Conservation (phyloP, 2,113 vertebrate species). For the Cheirogaleus medius region DNA sequence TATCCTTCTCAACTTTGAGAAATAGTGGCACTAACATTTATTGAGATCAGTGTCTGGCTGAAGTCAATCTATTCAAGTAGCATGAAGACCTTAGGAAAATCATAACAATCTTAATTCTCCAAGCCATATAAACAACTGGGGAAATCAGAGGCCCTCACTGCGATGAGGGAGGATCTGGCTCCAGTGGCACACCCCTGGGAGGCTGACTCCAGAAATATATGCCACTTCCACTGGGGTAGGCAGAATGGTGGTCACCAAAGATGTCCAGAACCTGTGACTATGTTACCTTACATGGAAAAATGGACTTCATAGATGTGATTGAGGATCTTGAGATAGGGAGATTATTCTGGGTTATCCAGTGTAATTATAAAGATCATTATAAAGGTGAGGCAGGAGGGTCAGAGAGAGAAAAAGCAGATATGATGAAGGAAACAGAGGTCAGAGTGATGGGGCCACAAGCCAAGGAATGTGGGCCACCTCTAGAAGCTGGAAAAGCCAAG, state of each 20-base stretch:
- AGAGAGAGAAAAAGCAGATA: not conserved
- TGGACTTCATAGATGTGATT: not conserved
- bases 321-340: not conserved
- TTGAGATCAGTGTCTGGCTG: not conserved
- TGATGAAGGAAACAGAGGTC: not conserved
- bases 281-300: not conserved
- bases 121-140: not conserved
- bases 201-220: not conserved
- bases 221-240: not conserved
- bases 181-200: too few species aligned
- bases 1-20: not conserved
- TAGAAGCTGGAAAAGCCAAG: not conserved
- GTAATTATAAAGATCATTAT: not conserved
- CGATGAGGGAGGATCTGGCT: too few species aligned
- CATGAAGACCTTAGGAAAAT: not conserved
- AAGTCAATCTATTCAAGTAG: not conserved
- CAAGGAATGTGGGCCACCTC: not conserved
- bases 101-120: not conserved
- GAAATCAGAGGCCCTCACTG: accelerated
- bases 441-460: not conserved
- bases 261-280: not conserved
- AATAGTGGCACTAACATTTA: not conserved
- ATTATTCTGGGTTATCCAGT: not conserved
- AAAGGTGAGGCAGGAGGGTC: not conserved
- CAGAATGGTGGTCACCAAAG: not conserved